Conservation (phyloP, 1,140 invertebrate genomes). For the Drosophila virilis region DNA sequence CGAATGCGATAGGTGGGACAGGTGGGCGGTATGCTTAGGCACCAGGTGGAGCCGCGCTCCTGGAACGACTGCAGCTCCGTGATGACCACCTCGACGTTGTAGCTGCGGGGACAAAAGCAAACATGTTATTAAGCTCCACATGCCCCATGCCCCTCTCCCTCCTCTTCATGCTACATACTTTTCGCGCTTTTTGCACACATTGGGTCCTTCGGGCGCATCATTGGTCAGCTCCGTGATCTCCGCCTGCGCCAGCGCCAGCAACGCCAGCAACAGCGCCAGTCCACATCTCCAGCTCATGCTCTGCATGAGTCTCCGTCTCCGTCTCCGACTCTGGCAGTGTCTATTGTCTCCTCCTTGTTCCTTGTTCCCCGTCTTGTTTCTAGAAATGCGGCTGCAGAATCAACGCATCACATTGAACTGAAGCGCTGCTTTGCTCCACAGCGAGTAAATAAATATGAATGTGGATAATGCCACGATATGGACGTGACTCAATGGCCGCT, state of each 20-base stretch:
- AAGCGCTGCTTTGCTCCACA: slow-evolving; percentile 1
- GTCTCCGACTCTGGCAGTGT: slow-evolving; percentile 21
- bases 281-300: slow-evolving; percentile 19
- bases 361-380: too few relatives aligned
- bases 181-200: slow-evolving; percentile 77
- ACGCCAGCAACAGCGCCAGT: slow-evolving; percentile 25
- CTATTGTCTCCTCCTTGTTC: neutral
- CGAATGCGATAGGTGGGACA: slow-evolving; percentile 94
- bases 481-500: slow-evolving; percentile 5
- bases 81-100: slow-evolving; percentile 84
- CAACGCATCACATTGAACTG: slow-evolving; percentile 23
- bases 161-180: slow-evolving; percentile 42
- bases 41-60: slow-evolving; percentile 91
- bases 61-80: slow-evolving; percentile 92
- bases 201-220: slow-evolving; percentile 58
- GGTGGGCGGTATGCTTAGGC: slow-evolving; percentile 92
- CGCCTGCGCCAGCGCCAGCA: slow-evolving; percentile 28
- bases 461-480: neutral
- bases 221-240: slow-evolving; percentile 52
- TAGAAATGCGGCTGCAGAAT: too few relatives aligned
- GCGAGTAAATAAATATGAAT: neutral
- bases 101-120: slow-evolving; percentile 29
- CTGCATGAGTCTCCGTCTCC: neutral
- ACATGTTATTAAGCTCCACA: neutral
- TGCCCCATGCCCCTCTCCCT: neutral